Percentiles rank a stretch among this genome's conserved stretches.
These are phyloP conservation scores for Seira sanloemensis DNA, from an alignment of 2,888 invertebrate species.

Conservation along the genomic window DNA sequence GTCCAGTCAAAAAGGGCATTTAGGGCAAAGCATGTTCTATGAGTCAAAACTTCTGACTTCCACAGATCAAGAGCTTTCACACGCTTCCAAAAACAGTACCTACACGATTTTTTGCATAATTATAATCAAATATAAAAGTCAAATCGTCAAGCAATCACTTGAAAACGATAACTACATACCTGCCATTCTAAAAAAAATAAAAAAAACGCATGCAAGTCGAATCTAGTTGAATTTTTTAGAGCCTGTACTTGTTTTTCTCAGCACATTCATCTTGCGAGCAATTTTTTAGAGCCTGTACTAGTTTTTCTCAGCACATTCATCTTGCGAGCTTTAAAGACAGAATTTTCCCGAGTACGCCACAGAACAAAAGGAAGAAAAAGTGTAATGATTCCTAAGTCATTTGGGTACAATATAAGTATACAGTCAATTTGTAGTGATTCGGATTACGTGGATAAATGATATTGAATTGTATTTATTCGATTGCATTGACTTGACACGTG, in stretches of 20 bases:
- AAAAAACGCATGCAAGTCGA: background rate
- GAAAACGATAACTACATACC: background rate
- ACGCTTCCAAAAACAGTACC: no score
- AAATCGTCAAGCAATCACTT: no score
- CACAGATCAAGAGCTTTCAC: no score
- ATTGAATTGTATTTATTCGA: background rate
- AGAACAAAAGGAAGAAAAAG: background rate
- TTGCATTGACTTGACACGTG: constrained; percentile 55
- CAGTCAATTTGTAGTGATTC: background rate
- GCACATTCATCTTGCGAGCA: background rate
- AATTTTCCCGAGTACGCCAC: background rate
- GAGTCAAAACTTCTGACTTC: no score
- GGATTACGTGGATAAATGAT: background rate
- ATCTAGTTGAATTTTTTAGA: background rate
- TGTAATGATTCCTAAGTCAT: background rate
- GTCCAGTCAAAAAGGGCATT: no score
- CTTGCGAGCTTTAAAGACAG: background rate
- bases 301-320: background rate
- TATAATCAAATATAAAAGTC: no score
- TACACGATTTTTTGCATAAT: no score
- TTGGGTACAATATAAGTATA: no score
- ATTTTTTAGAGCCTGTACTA: background rate
- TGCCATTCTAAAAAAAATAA: background rate
- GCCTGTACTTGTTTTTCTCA: background rate
- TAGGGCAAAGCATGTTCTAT: no score